Conservation (phyloP, 2,888 invertebrate species). For the Drosophila parthenogenetica region DNA sequence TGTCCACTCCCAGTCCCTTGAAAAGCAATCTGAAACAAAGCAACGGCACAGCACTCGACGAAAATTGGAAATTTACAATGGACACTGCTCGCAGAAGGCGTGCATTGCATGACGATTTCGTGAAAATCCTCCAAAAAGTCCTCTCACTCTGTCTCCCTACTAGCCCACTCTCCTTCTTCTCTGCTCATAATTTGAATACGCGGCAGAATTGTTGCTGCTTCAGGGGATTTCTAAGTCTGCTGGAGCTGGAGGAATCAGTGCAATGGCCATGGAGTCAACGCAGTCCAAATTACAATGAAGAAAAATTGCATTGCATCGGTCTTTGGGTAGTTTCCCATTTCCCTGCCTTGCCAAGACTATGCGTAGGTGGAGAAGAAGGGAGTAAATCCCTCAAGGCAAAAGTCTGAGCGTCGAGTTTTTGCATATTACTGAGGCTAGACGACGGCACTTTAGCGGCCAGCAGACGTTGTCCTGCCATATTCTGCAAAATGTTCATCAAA, state of each 20-base stretch:
- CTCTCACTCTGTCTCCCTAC: background rate
- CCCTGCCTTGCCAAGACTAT: no score
- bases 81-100: conserved; percentile 40
- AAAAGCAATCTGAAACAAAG: conserved; percentile 68
- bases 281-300: conserved; percentile 74
- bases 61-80: conserved; percentile 78
- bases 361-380: background rate
- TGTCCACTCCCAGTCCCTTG: background rate
- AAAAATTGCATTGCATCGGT: conserved; percentile 70
- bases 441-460: conserved; percentile 64
- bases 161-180: background rate
- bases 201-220: conserved; percentile 26
- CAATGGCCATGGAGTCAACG: conserved; percentile 42
- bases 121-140: conserved; percentile 2
- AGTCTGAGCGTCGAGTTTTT: conserved; percentile 69
- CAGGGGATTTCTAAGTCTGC: conserved; percentile 16
- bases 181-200: conserved; percentile 71
- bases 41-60: conserved; percentile 64
- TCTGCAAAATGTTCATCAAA: conserved; percentile 74
- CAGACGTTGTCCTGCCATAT: conserved; percentile 54
- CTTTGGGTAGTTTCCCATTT: background rate
- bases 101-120: conserved; percentile 41
- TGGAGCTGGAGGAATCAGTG: conserved; percentile 62
- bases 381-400: conserved; percentile 72
- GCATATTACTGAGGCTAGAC: conserved; percentile 72